phyloP scores from a whole-genome alignment of 2,797 vertebrate species.

The Eulemur mongoz region DNA sequence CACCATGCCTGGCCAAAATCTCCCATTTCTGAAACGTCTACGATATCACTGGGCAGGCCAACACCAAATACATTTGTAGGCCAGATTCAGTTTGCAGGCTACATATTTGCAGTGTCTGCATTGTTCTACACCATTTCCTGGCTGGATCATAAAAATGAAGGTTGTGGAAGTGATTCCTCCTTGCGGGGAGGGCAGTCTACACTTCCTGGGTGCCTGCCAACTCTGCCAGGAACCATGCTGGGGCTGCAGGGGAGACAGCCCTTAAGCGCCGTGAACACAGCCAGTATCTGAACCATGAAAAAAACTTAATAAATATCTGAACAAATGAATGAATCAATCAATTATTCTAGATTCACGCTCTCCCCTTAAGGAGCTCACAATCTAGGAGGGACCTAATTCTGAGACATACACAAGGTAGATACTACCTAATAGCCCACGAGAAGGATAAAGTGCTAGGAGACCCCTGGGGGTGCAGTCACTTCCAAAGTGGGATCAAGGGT shows the following conservation, averaged over 20 bases:
- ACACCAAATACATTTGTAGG: neutral
- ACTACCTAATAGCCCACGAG: neutral
- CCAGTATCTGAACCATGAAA: neutral
- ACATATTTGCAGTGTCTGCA: neutral
- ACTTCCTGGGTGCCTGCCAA: neutral
- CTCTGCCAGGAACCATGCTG: neutral
- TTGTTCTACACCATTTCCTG: neutral
- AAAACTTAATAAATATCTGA: neutral
- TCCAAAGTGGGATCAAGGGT: neutral
- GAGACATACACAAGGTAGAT: neutral
- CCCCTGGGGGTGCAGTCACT: too few relatives aligned
- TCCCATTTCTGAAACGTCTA: conserved; percentile 28
- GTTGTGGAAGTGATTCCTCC: neutral
- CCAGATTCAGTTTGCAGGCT: neutral
- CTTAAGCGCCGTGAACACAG: neutral
- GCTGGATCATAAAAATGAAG: neutral
- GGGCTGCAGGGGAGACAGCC: neutral
- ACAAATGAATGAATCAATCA: neutral
- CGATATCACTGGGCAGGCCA: neutral
- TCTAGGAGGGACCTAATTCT: neutral
- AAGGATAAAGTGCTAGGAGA: neutral
- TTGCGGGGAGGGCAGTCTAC: too few relatives aligned
- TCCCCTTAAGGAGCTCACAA: neutral
- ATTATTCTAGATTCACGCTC: neutral
- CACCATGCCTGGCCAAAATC: neutral